phyloP scores from a whole-genome alignment of 92 coral and sea anemone genomes.

The Actinostola sp. region DNA sequence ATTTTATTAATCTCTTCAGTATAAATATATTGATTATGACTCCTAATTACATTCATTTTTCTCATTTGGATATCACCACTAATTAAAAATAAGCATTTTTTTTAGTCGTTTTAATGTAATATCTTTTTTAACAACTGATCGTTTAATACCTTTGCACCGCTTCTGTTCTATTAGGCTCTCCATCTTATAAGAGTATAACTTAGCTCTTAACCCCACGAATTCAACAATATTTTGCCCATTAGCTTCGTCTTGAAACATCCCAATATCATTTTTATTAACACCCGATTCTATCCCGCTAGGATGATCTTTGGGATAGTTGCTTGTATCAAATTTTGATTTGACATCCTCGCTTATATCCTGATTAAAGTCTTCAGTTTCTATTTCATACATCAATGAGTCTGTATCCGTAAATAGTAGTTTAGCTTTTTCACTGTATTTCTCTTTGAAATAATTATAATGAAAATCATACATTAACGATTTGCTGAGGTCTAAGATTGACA shows the following conservation, averaged over 20 bases:
- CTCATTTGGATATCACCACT: slow-evolving; percentile 2
- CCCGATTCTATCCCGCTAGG: neutral
- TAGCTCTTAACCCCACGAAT: slow-evolving; percentile 34
- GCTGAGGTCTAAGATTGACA: slow-evolving; percentile 31
- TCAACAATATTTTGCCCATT: slow-evolving; percentile 10
- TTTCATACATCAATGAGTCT: slow-evolving; percentile 21
- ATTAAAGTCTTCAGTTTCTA: slow-evolving; percentile 25
- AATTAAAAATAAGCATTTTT: slow-evolving; percentile 22
- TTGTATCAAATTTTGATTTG: slow-evolving; percentile 7
- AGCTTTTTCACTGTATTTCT: slow-evolving; percentile 17
- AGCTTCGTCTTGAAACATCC: slow-evolving; percentile 19
- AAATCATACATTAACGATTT: slow-evolving; percentile 37
- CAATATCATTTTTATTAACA: slow-evolving; percentile 13
- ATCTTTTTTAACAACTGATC: neutral
- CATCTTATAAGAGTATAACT: slow-evolving; percentile 29
- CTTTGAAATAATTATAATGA: slow-evolving; percentile 21
- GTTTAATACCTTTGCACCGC: slow-evolving; percentile 14
- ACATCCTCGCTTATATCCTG: slow-evolving; percentile 2
- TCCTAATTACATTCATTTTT: slow-evolving; percentile 26
- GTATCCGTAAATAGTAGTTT: slow-evolving; percentile 30
- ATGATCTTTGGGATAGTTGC: slow-evolving; percentile 16
- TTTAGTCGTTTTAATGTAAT: slow-evolving; percentile 20
- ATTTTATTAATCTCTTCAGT: slow-evolving; percentile 26
- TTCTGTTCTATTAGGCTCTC: slow-evolving; percentile 4
- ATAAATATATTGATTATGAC: slow-evolving; percentile 21